A percentile compares a stretch with the other conserved stretches of the same genome.
phyloP scores from a whole-genome alignment of 2,113 vertebrate species.

The Castor canadensis region DNA sequence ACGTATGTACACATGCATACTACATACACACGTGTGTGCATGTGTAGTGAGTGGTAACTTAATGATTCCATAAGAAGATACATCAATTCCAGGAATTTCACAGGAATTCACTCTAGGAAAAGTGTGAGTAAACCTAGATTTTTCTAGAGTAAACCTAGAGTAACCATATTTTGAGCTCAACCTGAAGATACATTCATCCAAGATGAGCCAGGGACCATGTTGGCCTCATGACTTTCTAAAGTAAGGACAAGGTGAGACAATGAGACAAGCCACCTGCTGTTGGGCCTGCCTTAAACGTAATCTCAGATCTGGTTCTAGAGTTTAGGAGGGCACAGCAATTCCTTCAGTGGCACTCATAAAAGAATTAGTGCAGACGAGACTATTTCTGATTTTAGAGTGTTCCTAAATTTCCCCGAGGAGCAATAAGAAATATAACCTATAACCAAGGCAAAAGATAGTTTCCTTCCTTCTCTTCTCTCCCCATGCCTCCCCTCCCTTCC shows the following conservation, averaged over 20 bases:
- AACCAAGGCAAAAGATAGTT: background rate
- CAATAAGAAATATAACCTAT: background rate
- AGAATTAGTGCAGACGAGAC: background rate
- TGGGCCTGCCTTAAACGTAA: background rate
- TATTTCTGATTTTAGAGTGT: background rate
- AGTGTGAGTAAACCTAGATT: no score
- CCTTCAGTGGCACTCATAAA: background rate
- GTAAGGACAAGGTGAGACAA: background rate
- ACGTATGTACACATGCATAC: background rate
- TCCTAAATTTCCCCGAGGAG: background rate
- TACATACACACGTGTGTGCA: background rate
- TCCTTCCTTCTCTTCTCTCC: no score
- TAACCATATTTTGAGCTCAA: background rate
- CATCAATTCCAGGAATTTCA: background rate
- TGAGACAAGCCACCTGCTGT: background rate
- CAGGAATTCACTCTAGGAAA: background rate
- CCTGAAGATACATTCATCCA: background rate
- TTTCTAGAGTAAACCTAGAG: background rate
- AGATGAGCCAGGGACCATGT: background rate
- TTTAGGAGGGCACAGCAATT: background rate
- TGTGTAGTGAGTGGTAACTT: background rate
- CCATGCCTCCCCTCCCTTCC: no score
- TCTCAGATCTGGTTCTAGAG: background rate
- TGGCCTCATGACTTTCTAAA: constrained; percentile 4
- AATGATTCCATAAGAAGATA: background rate